Percentiles rank a stretch among this genome's conserved stretches.
These are phyloP conservation scores for Lithophane semibrunnea DNA, from an alignment of 2,888 invertebrate genomes.

Conservation along the genomic window DNA sequence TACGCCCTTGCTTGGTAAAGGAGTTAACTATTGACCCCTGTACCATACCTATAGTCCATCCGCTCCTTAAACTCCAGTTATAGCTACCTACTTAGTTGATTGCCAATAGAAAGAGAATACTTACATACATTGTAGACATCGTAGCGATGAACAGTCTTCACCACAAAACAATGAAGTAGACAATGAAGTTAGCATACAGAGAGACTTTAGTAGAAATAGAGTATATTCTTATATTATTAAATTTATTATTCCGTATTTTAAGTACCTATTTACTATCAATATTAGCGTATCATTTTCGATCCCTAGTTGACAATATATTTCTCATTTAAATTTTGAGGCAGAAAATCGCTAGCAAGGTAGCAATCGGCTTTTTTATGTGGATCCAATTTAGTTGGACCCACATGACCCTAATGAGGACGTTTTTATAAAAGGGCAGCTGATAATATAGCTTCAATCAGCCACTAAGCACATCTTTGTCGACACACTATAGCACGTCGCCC, in stretches of 20 bases:
- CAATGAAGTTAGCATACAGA: slow-evolving; percentile 29
- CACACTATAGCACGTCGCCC: slow-evolving; percentile 47
- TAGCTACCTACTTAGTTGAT: slow-evolving; percentile 43
- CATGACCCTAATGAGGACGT: not conserved
- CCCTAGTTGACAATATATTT: not conserved
- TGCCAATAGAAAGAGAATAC: slow-evolving; percentile 41
- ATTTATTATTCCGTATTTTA: not conserved
- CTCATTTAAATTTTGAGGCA: not conserved
- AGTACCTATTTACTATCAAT: slow-evolving; percentile 14
- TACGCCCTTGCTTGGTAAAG: slow-evolving; percentile 58
- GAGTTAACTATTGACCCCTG: slow-evolving; percentile 50
- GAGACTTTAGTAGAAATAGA: slow-evolving; percentile 40
- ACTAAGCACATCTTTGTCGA: slow-evolving; percentile 31
- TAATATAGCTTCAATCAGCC: slow-evolving; percentile 25
- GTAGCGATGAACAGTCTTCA: slow-evolving; percentile 33
- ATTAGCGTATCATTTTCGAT: slow-evolving; percentile 8
- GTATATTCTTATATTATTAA: slow-evolving; percentile 21
- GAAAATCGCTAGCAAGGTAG: slow-evolving; percentile 16
- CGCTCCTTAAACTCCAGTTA: slow-evolving; percentile 41
- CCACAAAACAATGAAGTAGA: slow-evolving; percentile 6
- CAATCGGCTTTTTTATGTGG: no score
- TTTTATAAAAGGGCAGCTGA: slow-evolving; percentile 6
- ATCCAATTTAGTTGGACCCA: slow-evolving; percentile 15
- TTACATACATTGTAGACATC: slow-evolving; percentile 30
- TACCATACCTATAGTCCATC: slow-evolving; percentile 43